Base-by-base conservation (phyloP, 2,113 vertebrate species). In the Poeciliopsis occidentalis region DNA sequence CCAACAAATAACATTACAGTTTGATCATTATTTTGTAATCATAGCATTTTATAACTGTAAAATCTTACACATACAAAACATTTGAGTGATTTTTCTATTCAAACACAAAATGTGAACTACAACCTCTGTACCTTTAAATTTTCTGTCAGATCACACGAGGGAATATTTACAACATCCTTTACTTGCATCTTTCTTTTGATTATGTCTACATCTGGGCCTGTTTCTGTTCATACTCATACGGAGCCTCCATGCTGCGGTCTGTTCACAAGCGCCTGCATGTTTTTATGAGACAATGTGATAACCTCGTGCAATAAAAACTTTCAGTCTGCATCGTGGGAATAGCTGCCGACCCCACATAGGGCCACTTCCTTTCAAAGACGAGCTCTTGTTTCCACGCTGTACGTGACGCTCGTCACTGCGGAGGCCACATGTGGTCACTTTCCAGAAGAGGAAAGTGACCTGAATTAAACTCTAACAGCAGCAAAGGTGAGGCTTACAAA, bases 281-380 rank as follows among this genome's bases (percentile, higher is more conserved):
- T 66, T 44, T 57, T 24, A 66, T 75, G 71, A 27, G 63, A 31
- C 34, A 6, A 57, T 71, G 63, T 17, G 12, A 24, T 76, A 75
- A 73, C 67, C 66, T 57, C 47, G 30, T 32, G 12, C 64, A 27
- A 30, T 44, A 54, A 67, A 62, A 67, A 68, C 54, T 12, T n/a
- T 84, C 66, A 7, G 70, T 60, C 10, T 37, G 54, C 70, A 83
- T 76, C 41, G 34, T 85, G 90, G 85, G 83, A 82, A 88, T 74
- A 64, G 54, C 51, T 71, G 32, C 31, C 80, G 81, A 75, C 71
- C 76, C 29, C 24, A 65, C n/a, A 69, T 34, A 62, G 34, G 32
- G 22, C 61, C 64, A 85, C 73, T 87, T 88, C 82, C 85, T 80
- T 65, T 69, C 3, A 60, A 81, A 75, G 54, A 71, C 66, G 54